These are phyloP conservation scores for Leuciscus idus DNA, from an alignment of 2,113 vertebrate species.

Conservation along the genomic window DNA sequence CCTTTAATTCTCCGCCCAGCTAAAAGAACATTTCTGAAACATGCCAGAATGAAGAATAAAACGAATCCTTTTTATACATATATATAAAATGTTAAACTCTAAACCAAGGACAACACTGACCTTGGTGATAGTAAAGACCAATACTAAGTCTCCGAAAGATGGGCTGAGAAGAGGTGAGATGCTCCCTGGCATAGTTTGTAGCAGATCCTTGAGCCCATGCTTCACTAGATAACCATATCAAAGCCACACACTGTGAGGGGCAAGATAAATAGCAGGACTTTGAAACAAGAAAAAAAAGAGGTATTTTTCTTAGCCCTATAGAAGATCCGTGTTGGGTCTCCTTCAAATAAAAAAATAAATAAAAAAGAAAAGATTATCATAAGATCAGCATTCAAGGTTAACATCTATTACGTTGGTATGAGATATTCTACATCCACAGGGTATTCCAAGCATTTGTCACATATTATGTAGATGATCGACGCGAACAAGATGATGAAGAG, in stretches of 20 bases:
- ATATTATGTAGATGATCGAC: too few species aligned
- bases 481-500: too few species aligned
- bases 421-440: not conserved
- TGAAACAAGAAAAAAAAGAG: constrained; percentile 3
- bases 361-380: not conserved
- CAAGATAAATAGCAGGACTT: constrained; percentile 21
- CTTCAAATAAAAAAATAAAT: not conserved
- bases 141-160: not conserved
- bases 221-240: constrained; percentile 41
- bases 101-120: not conserved
- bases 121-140: constrained; percentile 13
- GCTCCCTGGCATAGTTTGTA: constrained; percentile 15
- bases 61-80: not conserved
- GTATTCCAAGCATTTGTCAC: too few species aligned
- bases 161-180: constrained; percentile 33
- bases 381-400: not conserved
- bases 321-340: not conserved
- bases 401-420: not conserved
- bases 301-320: not conserved
- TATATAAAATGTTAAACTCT: not conserved
- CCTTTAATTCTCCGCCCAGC: too few species aligned
- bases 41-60: not conserved
- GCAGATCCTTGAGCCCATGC: not conserved
- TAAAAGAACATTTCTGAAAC: not conserved
- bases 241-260: not conserved